phyloP scores from a whole-genome alignment of 2,113 vertebrate genomes.

The Eidolon helvum region DNA sequence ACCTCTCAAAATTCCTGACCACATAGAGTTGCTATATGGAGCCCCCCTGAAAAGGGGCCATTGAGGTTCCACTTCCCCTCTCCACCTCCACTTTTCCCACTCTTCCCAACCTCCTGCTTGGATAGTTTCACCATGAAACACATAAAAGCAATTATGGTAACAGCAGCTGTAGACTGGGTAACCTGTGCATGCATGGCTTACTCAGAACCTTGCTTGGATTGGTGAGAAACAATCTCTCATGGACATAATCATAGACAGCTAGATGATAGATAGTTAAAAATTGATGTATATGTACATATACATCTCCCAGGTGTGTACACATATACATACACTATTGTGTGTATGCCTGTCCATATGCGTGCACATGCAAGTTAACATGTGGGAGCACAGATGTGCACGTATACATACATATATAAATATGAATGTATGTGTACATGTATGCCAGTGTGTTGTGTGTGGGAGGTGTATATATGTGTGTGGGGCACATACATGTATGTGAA shows the following conservation, averaged over 20 bases:
- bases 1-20: not conserved
- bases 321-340: not conserved
- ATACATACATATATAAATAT: not conserved
- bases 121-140: not conserved
- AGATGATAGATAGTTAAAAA: not conserved
- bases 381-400: not conserved
- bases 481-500: not conserved
- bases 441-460: not conserved
- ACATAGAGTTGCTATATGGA: not conserved
- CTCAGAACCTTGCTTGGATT: not conserved
- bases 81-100: not conserved
- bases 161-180: conserved; percentile 35
- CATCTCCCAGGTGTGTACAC: not conserved
- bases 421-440: not conserved
- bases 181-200: not conserved
- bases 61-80: not conserved
- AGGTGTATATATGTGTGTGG: not conserved
- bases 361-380: not conserved
- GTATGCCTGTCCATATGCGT: not conserved
- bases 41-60: not conserved
- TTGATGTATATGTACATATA: not conserved
- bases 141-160: conserved; percentile 38
- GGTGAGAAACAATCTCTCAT: not conserved
- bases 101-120: not conserved
- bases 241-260: not conserved